Conservation (phyloP, 2,888 invertebrate genomes). For the Tillus elongatus region DNA sequence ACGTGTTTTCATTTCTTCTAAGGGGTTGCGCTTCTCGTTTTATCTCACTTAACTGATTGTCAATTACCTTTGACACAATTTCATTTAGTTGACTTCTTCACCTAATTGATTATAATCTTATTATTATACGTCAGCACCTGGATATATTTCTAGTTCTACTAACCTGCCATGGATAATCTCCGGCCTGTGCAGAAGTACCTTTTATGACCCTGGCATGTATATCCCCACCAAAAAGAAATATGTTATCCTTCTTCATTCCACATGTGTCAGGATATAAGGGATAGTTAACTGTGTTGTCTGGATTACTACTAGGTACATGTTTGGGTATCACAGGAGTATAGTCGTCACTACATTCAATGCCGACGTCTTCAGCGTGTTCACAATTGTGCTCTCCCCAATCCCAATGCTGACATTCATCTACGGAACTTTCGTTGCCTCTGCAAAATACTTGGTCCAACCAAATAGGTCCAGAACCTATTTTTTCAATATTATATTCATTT, state of each 20-base stretch:
- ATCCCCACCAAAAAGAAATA: slow-evolving; percentile 38
- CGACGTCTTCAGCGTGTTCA: slow-evolving; percentile 62
- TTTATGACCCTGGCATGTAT: slow-evolving; percentile 52
- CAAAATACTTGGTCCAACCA: slow-evolving; percentile 65
- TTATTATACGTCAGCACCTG: slow-evolving; percentile 6
- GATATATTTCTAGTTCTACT: background rate
- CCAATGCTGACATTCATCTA: slow-evolving; percentile 57
- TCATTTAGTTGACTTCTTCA: too few relatives aligned
- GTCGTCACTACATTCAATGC: slow-evolving; percentile 38
- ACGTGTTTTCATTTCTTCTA: too few relatives aligned
- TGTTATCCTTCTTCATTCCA: slow-evolving; percentile 46
- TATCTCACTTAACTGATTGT: too few relatives aligned
- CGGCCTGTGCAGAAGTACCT: slow-evolving; percentile 51
- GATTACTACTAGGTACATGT: background rate
- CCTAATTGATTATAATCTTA: slow-evolving; percentile 10
- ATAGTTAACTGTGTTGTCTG: slow-evolving; percentile 2
- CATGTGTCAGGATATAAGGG: slow-evolving; percentile 34
- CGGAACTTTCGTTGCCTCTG: slow-evolving; percentile 53
- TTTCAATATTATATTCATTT: too few relatives aligned
- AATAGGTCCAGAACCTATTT: slow-evolving; percentile 61
- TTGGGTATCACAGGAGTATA: slow-evolving; percentile 18
- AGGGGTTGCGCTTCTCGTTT: too few relatives aligned
- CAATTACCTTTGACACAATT: too few relatives aligned
- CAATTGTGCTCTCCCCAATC: slow-evolving; percentile 65
- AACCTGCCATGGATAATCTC: slow-evolving; percentile 71